Conservation (phyloP, 2,797 vertebrate species). For the Coendou prehensilis region DNA sequence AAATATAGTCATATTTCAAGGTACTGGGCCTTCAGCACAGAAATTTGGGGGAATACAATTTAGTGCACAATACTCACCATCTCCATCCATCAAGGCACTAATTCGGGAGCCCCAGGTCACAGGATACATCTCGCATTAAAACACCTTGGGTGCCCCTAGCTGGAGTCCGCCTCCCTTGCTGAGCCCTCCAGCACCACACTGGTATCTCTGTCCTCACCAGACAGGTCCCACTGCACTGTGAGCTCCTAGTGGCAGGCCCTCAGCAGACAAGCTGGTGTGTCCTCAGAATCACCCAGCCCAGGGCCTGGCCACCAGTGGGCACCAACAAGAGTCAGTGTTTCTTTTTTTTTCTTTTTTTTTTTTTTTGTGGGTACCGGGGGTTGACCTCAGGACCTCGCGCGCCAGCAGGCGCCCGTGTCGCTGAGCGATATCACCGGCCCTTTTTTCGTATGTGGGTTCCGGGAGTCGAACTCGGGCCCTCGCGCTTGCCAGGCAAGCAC, state of each 20-base stretch:
- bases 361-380: too few relatives aligned
- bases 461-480: too few relatives aligned
- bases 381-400: too few relatives aligned
- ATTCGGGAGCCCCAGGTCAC: not conserved
- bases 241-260: not conserved
- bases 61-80: not conserved
- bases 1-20: not conserved
- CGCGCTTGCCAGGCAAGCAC: too few relatives aligned
- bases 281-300: not conserved
- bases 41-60: not conserved
- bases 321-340: not conserved
- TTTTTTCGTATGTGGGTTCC: too few relatives aligned
- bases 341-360: too few relatives aligned
- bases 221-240: too few relatives aligned
- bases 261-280: not conserved
- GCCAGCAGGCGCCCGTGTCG: too few relatives aligned
- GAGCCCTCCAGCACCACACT: not conserved
- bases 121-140: not conserved
- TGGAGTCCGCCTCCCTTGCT: not conserved
- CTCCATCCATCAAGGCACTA: not conserved
- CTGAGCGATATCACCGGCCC: too few relatives aligned
- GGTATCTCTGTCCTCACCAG: not conserved
- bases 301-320: not conserved
- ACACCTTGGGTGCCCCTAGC: not conserved
- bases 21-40: not conserved